Base-by-base conservation (phyloP, 1,140 invertebrate species). In the Thalassaphorura encarpata region DNA sequence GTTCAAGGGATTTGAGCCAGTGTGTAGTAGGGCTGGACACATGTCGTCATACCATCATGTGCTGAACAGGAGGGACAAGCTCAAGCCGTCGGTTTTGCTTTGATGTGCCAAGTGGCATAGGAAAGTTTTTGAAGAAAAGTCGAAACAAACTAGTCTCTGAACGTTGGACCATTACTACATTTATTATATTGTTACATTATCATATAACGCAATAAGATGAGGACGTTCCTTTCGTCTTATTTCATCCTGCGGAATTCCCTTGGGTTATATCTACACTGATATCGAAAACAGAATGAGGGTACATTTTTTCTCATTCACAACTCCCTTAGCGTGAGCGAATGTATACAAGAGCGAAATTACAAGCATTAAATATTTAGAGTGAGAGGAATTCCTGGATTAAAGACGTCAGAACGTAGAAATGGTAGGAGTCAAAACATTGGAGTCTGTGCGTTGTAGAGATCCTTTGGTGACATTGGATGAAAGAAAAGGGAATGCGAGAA, bases 271-370 rank as follows among this genome's bases (percentile, higher is more conserved):
- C 58, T 54, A 65, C 60, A 57, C 55, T 65, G 58, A 65, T 64
- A 64, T 64, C 60, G 59, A 45, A 55, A 61, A 54, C 52, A 60
- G 57, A 64, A 64, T 64, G 63, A 62, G 55, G 60, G 52, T 59
- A 55, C 33, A 64, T 56, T 62, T 64, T 58, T 61, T 61, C 59
- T 54, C 53, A 54, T 59, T 46, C 54, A 55, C 43, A 46, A 58
- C 36, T 60, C 58, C 58, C 54, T 48, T 31, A 31, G 58, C 46
- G 61, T 45, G n/a, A n/a, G n/a, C n/a, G n/a, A n/a, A n/a, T n/a
- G 53, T 57, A 57, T 60, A 46, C 26, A 61, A 45, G 57, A 57
- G 54, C 60, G 56, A 57, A 64, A 64, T 64, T 64, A 57, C 47
- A 60, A 42, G 31, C 41, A 64, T 64, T 61, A 64, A 64, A 64